Evolutionary conservation across 2,113 vertebrate species (phyloP), one percentile per base, ranked within the genome.

Genomic region (Phaethon lepturus): DNA sequence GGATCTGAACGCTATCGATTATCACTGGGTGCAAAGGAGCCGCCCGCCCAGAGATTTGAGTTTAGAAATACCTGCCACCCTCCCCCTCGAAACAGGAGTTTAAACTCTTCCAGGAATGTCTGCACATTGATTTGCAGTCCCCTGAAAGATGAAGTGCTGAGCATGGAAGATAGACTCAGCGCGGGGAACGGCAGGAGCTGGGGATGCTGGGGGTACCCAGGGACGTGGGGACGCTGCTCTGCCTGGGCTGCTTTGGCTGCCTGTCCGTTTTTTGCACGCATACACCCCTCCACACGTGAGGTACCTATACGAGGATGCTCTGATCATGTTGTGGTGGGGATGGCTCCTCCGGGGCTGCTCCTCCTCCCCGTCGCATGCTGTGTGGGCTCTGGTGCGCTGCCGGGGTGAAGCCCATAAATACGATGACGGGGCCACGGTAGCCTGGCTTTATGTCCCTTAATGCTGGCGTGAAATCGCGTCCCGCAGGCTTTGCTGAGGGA

Each of bases 271-370:
- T 55, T 26, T 19, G 29, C 53, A 19, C 20, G 6, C 7, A 17
- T 4, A 1, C 1, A 7, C 7, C 42, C 10, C 33, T 53, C 20
- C 26, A 12, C 3, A 42, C 1, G 1, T 0, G 3, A 23, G 0
- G 5, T 23, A 6, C 20, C 55, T 38, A 5, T 7, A 20, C 0
- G 11, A 74, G 13, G 64, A 23, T 67, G 84, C 66, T 91, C 13
- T 78, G 22, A 3, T 24, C 5, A 9, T 1, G 1, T 2, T 17
- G 13, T 1, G 11, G 50, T 29, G 44, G 89, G 28, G n/a, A 17
- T 79, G 29, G 4, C 56, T 17, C 33, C 28, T 3, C 7, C 69
- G 8, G 60, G 38, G 47, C 86, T 90, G 86, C 58, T 93, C 7
- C 67, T 74, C 7, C n/a, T 79, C 6, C 29, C 17, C 25, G 50